phyloP scores from a whole-genome alignment of 2,888 invertebrate species.

The Oscheius sp. region DNA sequence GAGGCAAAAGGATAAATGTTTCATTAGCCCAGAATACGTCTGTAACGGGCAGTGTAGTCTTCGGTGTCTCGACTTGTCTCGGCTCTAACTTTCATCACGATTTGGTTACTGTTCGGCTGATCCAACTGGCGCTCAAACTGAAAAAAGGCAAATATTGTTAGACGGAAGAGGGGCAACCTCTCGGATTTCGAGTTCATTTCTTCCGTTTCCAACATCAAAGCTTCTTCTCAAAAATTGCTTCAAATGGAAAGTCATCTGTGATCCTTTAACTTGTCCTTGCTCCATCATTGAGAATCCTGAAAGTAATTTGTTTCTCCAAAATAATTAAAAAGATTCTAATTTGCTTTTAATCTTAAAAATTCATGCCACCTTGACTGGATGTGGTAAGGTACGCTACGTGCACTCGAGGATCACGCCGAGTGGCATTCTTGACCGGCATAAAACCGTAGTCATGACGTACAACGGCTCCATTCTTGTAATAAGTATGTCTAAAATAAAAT shows the following conservation, averaged over 20 bases:
- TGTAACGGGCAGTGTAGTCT: conserved; percentile 62
- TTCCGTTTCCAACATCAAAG: conserved; percentile 63
- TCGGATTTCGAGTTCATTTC: conserved; percentile 62
- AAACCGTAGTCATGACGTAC: conserved; percentile 68
- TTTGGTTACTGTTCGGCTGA: conserved; percentile 63
- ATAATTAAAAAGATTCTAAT: neutral
- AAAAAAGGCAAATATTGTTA: conserved; percentile 16
- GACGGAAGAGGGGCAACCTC: conserved; percentile 45
- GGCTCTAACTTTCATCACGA: conserved; percentile 65
- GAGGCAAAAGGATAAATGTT: neutral
- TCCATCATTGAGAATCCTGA: conserved; percentile 69
- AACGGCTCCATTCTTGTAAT: conserved; percentile 61
- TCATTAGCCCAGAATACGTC: conserved; percentile 38
- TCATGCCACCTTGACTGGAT: conserved; percentile 58
- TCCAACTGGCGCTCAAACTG: conserved; percentile 67
- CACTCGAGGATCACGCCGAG: conserved; percentile 65
- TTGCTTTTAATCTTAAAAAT: neutral
- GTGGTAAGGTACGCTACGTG: conserved; percentile 69
- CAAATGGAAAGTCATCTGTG: conserved; percentile 67
- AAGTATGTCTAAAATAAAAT: conserved; percentile 60
- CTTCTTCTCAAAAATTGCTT: conserved; percentile 67
- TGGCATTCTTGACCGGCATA: conserved; percentile 70
- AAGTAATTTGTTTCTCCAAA: neutral
- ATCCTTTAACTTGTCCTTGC: conserved; percentile 66
- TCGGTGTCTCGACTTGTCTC: conserved; percentile 67